Evolutionary conservation across 2,888 invertebrate genomes (phyloP), one percentile per base, ranked within the genome.

Genomic region (Coremacera marginata): DNA sequence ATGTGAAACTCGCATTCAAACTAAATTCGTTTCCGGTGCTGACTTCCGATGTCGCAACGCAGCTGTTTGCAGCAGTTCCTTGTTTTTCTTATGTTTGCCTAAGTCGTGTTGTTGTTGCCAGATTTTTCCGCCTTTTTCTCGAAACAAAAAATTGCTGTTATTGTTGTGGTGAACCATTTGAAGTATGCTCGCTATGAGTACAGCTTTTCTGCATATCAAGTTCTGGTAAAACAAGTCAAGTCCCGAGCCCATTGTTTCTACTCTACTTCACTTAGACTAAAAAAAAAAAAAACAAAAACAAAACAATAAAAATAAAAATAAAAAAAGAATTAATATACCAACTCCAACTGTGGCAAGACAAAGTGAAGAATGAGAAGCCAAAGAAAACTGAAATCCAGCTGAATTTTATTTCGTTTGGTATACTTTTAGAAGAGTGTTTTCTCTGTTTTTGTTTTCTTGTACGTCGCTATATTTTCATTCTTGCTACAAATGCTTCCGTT

Each of bases 401-500:
- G 60, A 60, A 25, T 60, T 60, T 60, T 27, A 60, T 60, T 60
- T 11, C 60, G 27, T 60, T 25, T 25, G 3, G 60, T 11, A 44
- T 60, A 55, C 9, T 27, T 60, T 14, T 60, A 19, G 19, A 1
- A 5, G 19, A 60, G 8, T 7, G n/a, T 14, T 44, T 37, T 67
- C 22, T 37, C 19, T n/a, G 7, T n/a, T 16, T 19, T 19, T 37
- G 57, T 19, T 57, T 71, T 71, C 34, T 31, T 11, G 44, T 44
- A 44, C 44, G 44, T 44, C 44, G 44, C 44, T 44, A 16, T 27
- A 25, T 27, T 31, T 34, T 22, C 25, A 44, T 22, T 55, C 55
- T 75, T 57, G 5, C 55, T 62, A 49, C 63, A 65, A 74, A 55
- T 55, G 27, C 55, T 76, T 76, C 76, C 76, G 67, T 67, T 76